Conservation (phyloP, 2,113 vertebrate genomes). For the Aegithalos caudatus region DNA sequence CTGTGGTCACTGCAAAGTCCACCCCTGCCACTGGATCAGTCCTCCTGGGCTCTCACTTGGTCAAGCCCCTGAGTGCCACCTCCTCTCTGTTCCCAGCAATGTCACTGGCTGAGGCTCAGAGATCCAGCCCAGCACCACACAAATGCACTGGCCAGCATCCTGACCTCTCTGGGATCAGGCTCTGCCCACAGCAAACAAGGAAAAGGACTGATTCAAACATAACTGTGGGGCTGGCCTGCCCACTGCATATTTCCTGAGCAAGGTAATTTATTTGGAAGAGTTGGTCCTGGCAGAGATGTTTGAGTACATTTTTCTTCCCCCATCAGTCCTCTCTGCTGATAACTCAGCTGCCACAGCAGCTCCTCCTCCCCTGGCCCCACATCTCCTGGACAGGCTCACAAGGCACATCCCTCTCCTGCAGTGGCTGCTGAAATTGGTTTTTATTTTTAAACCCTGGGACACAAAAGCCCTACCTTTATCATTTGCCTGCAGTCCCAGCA, state of each 20-base stretch:
- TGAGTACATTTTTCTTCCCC: not conserved
- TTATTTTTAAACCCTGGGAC: conserved; percentile 1
- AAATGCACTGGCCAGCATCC: not conserved
- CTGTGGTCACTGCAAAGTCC: not conserved
- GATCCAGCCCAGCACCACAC: not conserved
- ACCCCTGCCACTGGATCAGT: not conserved
- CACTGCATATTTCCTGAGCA: not conserved
- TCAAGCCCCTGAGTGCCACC: not conserved
- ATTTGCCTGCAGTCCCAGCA: not conserved
- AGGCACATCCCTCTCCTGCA: not conserved
- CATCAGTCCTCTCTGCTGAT: not conserved
- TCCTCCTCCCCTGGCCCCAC: not conserved
- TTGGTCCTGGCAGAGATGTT: not conserved
- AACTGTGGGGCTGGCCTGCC: not conserved
- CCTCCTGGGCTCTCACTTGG: not conserved
- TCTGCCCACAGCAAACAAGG: not conserved
- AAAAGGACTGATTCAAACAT: not conserved
- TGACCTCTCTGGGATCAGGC: not conserved
- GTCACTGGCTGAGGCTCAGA: not conserved
- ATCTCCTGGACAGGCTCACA: not conserved
- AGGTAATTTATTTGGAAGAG: not conserved
- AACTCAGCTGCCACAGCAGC: not conserved
- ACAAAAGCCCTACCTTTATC: conserved; percentile 18
- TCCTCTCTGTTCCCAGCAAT: not conserved
- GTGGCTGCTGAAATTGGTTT: not conserved